Conservation (phyloP, 1,140 invertebrate genomes). For the Dendrolimus punctatus region DNA sequence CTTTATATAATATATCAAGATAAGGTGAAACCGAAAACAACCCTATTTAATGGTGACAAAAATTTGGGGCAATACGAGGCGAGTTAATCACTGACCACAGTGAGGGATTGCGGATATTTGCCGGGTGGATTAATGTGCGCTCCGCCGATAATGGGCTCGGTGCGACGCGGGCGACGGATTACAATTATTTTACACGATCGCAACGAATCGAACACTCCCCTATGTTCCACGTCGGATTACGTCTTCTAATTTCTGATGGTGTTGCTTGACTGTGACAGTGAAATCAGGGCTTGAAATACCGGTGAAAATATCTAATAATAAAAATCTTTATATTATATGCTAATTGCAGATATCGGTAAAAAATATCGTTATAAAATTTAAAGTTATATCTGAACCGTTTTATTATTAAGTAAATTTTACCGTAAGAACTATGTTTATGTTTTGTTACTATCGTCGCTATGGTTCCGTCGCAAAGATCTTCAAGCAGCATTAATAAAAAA, state of each 20-base stretch:
- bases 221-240: background rate
- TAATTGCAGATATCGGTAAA: too few relatives aligned
- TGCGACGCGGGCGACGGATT: constrained; percentile 8
- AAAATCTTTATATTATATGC: too few relatives aligned
- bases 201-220: constrained; percentile 1
- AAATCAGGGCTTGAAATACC: too few relatives aligned
- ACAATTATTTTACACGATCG: constrained; percentile 18
- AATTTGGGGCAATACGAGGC: constrained; percentile 24
- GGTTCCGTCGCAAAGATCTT: too few relatives aligned
- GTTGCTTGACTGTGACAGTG: too few relatives aligned
- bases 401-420: too few relatives aligned
- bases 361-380: too few relatives aligned
- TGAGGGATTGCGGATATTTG: constrained; percentile 30
- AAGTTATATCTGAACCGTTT: too few relatives aligned
- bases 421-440: too few relatives aligned
- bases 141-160: constrained; percentile 9
- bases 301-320: too few relatives aligned
- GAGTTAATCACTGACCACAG: constrained; percentile 35
- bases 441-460: too few relatives aligned
- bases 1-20: background rate
- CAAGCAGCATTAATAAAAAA: too few relatives aligned
- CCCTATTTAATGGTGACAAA: constrained; percentile 19
- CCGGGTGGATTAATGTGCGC: constrained; percentile 21
- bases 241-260: background rate
- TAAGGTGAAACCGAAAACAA: constrained; percentile 2